Conservation (phyloP, 2,797 vertebrate genomes). For the Antrozous pallidus region DNA sequence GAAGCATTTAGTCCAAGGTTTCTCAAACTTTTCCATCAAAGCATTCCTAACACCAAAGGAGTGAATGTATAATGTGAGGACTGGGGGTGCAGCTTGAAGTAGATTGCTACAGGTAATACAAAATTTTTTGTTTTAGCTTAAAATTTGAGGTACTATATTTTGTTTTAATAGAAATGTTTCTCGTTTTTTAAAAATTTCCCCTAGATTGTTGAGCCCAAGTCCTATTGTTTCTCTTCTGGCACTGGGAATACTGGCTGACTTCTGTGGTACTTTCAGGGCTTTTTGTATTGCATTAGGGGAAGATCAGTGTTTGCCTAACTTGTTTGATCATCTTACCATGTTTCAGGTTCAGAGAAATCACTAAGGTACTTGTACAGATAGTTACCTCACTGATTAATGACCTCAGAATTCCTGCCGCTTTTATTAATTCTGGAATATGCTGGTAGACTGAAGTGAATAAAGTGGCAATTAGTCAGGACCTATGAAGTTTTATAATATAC, state of each 20-base stretch:
- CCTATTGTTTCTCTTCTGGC: not conserved
- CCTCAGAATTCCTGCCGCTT: not conserved
- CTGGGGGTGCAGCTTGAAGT: not conserved
- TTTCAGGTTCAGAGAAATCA: constrained; percentile 8
- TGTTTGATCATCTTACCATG: not conserved
- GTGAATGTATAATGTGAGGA: not conserved
- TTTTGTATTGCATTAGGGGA: not conserved
- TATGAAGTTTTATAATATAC: not conserved
- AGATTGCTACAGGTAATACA: not conserved
- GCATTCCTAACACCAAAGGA: not conserved
- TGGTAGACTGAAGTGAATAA: not conserved
- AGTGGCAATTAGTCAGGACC: not conserved
- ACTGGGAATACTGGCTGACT: not conserved
- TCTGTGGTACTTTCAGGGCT: not conserved
- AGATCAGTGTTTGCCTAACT: not conserved
- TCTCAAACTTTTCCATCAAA: not conserved
- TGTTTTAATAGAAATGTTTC: constrained; percentile 10
- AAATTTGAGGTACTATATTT: not conserved
- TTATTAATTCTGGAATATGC: not conserved
- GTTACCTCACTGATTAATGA: not conserved
- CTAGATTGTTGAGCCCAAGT: not conserved
- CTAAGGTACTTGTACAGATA: not conserved
- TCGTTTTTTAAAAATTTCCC: not conserved
- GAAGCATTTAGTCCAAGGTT: not conserved
- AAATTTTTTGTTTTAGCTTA: not conserved